A percentile compares a stretch with the other conserved stretches of the same genome.
Conservation (phyloP, 2,888 invertebrate genomes). For the Idaea biselata region DNA sequence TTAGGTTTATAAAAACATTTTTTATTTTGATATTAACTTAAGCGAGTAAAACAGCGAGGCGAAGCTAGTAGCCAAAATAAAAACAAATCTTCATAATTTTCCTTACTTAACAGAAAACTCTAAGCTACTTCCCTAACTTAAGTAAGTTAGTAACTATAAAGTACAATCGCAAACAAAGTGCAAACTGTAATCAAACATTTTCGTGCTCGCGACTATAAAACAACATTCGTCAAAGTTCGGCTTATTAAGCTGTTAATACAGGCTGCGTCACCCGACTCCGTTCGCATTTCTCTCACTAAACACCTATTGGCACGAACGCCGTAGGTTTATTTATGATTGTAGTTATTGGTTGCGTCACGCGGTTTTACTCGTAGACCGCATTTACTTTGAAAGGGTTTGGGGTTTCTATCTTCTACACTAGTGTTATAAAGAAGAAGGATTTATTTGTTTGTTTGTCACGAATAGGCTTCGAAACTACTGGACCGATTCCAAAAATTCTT, state of each 20-base stretch:
- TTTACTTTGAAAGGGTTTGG: background rate
- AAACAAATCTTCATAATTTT: background rate
- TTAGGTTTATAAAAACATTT: too few species aligned
- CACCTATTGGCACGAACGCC: slow-evolving; percentile 10
- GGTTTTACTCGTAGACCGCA: background rate
- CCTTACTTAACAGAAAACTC: background rate
- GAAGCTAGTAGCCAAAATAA: too few species aligned
- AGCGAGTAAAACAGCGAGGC: too few species aligned
- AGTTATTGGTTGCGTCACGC: background rate
- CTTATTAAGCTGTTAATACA: slow-evolving; percentile 74
- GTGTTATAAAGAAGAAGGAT: too few species aligned
- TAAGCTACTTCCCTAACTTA: background rate
- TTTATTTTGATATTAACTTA: too few species aligned
- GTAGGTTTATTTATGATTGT: slow-evolving; percentile 3
- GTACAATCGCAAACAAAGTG: background rate
- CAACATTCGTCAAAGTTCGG: slow-evolving; percentile 73
- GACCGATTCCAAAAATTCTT: too few species aligned
- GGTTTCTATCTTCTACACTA: too few species aligned
- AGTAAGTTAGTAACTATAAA: background rate
- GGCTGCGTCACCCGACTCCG: slow-evolving; percentile 33
- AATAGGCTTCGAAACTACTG: too few species aligned
- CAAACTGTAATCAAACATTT: slow-evolving; percentile 12
- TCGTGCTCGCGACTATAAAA: slow-evolving; percentile 68
- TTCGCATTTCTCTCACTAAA: slow-evolving; percentile 13
- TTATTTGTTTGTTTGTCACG: too few species aligned